Percentiles rank a stretch among this genome's conserved stretches.
phyloP scores from a whole-genome alignment of 2,113 vertebrate species.

The Urocynchramus pylzowi region DNA sequence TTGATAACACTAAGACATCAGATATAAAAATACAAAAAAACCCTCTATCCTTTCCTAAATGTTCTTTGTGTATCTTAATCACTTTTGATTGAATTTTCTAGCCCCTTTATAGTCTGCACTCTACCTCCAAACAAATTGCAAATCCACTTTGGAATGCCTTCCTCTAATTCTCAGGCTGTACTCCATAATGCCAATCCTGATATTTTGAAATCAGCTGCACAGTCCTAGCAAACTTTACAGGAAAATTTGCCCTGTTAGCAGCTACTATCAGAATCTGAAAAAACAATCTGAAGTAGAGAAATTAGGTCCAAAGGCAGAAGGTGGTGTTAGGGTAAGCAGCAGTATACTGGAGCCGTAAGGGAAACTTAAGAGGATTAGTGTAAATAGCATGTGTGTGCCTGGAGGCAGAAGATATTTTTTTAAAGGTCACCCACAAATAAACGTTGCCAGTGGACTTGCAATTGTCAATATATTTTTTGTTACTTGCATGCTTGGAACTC shows the following conservation, averaged over 20 bases:
- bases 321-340: background rate
- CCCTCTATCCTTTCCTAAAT: background rate
- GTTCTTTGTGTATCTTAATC: background rate
- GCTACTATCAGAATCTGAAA: background rate
- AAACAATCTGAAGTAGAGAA: background rate
- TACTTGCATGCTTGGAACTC: background rate
- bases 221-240: background rate
- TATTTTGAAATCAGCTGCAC: background rate
- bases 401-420: conserved; percentile 10
- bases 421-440: conserved; percentile 31
- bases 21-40: background rate
- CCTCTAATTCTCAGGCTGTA: background rate
- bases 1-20: background rate
- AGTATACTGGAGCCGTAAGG: background rate
- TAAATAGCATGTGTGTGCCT: conserved; percentile 23
- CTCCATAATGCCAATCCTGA: background rate
- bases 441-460: background rate
- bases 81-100: background rate
- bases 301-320: background rate
- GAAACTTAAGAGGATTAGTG: conserved; percentile 22
- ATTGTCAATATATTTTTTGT: background rate
- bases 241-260: background rate
- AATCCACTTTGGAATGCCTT: background rate
- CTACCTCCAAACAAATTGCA: background rate
- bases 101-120: background rate